Conservation (phyloP, 2,113 vertebrate species). For the Calidris pugnax region DNA sequence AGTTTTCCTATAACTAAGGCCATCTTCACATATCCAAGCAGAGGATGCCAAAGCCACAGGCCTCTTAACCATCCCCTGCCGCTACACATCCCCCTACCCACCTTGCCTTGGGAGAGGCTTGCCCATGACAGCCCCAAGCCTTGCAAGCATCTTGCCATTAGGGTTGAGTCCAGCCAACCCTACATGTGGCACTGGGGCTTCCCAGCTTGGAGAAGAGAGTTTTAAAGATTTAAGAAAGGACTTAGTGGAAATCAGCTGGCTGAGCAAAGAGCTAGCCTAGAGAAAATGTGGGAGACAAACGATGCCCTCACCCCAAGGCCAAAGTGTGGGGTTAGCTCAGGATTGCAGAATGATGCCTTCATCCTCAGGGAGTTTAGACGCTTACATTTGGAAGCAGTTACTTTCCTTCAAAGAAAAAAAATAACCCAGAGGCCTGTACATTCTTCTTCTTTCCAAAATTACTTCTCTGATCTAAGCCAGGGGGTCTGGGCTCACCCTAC, state of each 20-base stretch:
- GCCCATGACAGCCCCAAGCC: not conserved
- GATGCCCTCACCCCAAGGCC: slow-evolving; percentile 13
- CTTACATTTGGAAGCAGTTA: slow-evolving; percentile 59
- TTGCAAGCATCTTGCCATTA: not conserved
- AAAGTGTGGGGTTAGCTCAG: not conserved
- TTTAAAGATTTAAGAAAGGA: not conserved
- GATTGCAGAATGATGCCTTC: slow-evolving; percentile 3
- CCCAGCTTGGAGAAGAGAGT: not conserved
- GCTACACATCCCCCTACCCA: not conserved
- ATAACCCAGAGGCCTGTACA: slow-evolving; percentile 15
- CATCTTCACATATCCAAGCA: not conserved
- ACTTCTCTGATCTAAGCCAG: not conserved
- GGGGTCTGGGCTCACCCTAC: not conserved
- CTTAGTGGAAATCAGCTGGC: not conserved
- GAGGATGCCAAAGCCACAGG: not conserved
- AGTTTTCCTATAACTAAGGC: not conserved
- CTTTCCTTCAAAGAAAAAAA: slow-evolving; percentile 14
- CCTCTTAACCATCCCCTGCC: not conserved
- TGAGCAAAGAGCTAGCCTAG: not conserved
- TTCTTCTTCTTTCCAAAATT: slow-evolving; percentile 29
- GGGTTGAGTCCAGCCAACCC: not conserved
- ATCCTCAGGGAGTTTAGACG: not conserved
- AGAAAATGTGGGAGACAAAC: slow-evolving; percentile 23
- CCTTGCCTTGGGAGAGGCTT: not conserved
- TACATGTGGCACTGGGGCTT: not conserved